A percentile compares a stretch with the other conserved stretches of the same genome.
Evolutionary conservation across 2,797 vertebrate species (phyloP).

Genomic region (Enteromius fasciolatus): DNA sequence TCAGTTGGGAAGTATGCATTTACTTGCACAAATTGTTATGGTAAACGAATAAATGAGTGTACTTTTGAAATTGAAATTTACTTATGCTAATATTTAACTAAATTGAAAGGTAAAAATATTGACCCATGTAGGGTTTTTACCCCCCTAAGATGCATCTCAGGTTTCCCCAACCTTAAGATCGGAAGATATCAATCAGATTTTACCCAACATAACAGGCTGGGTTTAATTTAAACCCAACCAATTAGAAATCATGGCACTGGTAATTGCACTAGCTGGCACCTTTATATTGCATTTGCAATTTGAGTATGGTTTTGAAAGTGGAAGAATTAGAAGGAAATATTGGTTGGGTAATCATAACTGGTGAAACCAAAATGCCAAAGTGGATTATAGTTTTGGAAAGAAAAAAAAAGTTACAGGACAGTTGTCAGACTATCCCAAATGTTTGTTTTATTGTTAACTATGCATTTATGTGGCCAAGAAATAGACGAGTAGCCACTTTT

Average conservation of each 20-base stretch:
- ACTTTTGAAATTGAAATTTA: constrained; percentile 12
- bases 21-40: constrained; percentile 16
- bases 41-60: constrained; percentile 6
- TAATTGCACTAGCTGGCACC: constrained; percentile 50
- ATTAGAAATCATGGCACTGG: constrained; percentile 24
- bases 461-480: constrained; percentile 42
- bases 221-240: constrained; percentile 30
- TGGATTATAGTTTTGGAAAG: constrained; percentile 12
- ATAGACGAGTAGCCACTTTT: constrained; percentile 11
- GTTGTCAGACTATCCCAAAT: not conserved
- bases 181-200: constrained; percentile 21
- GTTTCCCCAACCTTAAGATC: constrained; percentile 38
- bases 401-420: not conserved
- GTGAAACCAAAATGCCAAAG: constrained; percentile 46
- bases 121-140: not conserved
- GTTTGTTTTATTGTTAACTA: constrained; percentile 41
- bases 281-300: constrained; percentile 29
- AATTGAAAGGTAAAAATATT: not conserved
- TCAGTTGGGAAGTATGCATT: constrained; percentile 7
- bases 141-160: constrained; percentile 40
- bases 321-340: not conserved
- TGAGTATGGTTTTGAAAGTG: constrained; percentile 23
- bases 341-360: not conserved
- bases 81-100: constrained; percentile 5
- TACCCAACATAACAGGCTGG: not conserved